Evolutionary conservation across 2,888 invertebrate genomes (phyloP), one percentile per base, ranked within the genome.

Genomic region (Pachliopta kotzebuea): DNA sequence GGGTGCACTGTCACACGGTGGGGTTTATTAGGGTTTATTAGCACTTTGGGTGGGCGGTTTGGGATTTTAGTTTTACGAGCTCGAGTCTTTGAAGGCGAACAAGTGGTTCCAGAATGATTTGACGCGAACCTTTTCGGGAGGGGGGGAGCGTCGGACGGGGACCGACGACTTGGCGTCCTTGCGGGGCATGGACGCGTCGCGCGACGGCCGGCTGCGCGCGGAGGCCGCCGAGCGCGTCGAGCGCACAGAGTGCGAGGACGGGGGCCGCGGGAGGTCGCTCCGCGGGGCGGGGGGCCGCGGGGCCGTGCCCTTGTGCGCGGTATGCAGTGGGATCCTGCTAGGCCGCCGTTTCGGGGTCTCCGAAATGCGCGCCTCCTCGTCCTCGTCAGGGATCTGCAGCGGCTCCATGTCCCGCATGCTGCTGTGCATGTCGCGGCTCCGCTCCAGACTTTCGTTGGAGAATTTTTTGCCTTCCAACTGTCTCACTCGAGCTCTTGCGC

Each of bases 401-500:
- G 84, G 90, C 80, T 90, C 85, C 85, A 90, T 84, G 74, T 86
- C 89, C 52, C 88, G 85, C 88, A 90, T 92, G 83, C 83, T 85
- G 76, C 73, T 73, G 79, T 81, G 83, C 69, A 70, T 66, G 70
- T 71, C 70, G 64, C 67, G 57, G 56, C 45, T 66, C 64, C 71
- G 65, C 66, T 68, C 71, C 62, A 57, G 66, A 70, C 68, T 84
- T 83, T 71, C 86, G 84, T 62, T 60, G 68, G 69, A 37, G 68
- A 42, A 65, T 59, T 67, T 66, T 62, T 57, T 84, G 79, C 69
- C 94, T 78, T 96, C 96, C 69, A 96, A 85, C 69, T 96, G 93
- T n/a, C 96, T 93, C 65, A 96, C 93, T 65, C 94, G 93, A 1
- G 96, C 96, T 69, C 94, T 92, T 20, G 96, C 96, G n/a, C 96